A percentile compares a stretch with the other conserved stretches of the same genome.
These are phyloP conservation scores for Etheostoma spectabile DNA, from an alignment of 2,113 vertebrate species.

Conservation along the genomic window DNA sequence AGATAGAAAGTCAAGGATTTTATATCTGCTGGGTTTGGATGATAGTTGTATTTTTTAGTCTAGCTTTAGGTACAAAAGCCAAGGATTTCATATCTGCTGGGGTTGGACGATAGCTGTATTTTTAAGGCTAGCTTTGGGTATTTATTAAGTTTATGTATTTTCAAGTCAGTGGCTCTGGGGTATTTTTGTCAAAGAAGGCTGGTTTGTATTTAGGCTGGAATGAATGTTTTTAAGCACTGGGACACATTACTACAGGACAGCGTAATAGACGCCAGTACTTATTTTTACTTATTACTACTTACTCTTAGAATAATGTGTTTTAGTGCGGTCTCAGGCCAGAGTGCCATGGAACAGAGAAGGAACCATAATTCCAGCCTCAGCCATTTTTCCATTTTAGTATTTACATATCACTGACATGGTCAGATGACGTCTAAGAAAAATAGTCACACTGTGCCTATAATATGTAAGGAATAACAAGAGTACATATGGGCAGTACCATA, in stretches of 20 bases:
- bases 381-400: constrained; percentile 49
- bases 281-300: constrained; percentile 48
- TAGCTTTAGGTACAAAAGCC: constrained; percentile 25
- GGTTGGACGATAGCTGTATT: constrained; percentile 53
- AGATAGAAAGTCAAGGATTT: constrained; percentile 73
- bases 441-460: neutral
- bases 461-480: neutral
- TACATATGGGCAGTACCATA: too few species aligned
- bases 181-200: constrained; percentile 40
- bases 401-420: constrained; percentile 16
- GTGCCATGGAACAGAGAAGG: constrained; percentile 24
- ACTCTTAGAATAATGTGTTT: constrained; percentile 53
- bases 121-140: constrained; percentile 47
- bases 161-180: constrained; percentile 24
- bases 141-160: constrained; percentile 59
- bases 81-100: constrained; percentile 68
- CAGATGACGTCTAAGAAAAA: constrained; percentile 14
- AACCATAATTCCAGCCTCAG: constrained; percentile 45
- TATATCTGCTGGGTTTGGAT: constrained; percentile 54
- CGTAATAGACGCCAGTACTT: constrained; percentile 52
- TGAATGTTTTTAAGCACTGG: constrained; percentile 33
- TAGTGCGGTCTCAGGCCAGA: constrained; percentile 26
- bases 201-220: constrained; percentile 43
- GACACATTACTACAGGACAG: constrained; percentile 44
- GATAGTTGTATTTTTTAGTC: constrained; percentile 56